A percentile compares a stretch with the other conserved stretches of the same genome.
phyloP scores from a whole-genome alignment of 2,113 vertebrate genomes.

The Saimiri boliviensis region DNA sequence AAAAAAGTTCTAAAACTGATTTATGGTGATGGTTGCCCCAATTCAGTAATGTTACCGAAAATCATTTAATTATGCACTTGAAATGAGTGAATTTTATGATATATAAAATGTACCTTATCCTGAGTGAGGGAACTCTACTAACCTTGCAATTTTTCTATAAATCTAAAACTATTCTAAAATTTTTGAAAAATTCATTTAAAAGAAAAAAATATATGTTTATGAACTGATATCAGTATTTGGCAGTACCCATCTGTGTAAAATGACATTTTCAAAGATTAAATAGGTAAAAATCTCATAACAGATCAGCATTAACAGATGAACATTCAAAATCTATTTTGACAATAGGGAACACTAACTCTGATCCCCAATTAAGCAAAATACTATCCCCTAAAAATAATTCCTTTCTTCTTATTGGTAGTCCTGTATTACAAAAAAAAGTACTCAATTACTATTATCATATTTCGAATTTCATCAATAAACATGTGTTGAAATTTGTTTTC shows the following conservation, averaged over 20 bases:
- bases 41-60: slow-evolving; percentile 31
- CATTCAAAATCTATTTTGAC: slow-evolving; percentile 13
- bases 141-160: slow-evolving; percentile 39
- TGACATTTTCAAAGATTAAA: slow-evolving; percentile 55
- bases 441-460: slow-evolving; percentile 14
- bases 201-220: slow-evolving; percentile 5
- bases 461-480: slow-evolving; percentile 34
- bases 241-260: neutral
- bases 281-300: slow-evolving; percentile 29
- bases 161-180: slow-evolving; percentile 18
- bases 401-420: slow-evolving; percentile 36
- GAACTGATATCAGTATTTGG: neutral
- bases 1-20: slow-evolving; percentile 19
- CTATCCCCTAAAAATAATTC: neutral
- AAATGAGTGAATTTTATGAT: slow-evolving; percentile 25
- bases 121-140: neutral
- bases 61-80: slow-evolving; percentile 29
- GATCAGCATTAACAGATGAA: slow-evolving; percentile 32
- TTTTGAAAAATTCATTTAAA: slow-evolving; percentile 20
- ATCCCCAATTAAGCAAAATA: slow-evolving; percentile 58
- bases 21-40: neutral
- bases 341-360: slow-evolving; percentile 3
- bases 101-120: slow-evolving; percentile 12
- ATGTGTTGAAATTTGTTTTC: slow-evolving; percentile 48
- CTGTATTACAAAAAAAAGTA: neutral